Percentiles rank a stretch among this genome's conserved stretches.
phyloP scores from a whole-genome alignment of 2,888 invertebrate species.

The Chrysopilus asiliformis region DNA sequence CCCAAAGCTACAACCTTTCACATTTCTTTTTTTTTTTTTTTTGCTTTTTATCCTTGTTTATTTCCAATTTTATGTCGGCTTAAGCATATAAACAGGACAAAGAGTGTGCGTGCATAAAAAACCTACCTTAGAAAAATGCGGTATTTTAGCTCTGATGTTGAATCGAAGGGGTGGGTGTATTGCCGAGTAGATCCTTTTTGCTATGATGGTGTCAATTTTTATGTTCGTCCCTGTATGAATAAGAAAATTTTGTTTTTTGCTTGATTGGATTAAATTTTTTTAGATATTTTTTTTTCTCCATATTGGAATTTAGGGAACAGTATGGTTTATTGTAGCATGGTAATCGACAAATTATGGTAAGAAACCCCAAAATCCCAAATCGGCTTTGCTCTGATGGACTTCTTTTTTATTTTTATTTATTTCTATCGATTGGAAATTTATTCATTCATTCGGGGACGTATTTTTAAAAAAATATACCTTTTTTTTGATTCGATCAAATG shows the following conservation, averaged over 20 bases:
- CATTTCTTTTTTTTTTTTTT: conserved; percentile 1
- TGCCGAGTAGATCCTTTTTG: conserved; percentile 9
- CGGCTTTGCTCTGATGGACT: no score
- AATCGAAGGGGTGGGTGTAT: background rate
- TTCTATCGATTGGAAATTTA: no score
- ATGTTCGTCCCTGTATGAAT: conserved; percentile 20
- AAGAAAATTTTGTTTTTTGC: conserved; percentile 12
- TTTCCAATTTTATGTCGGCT: conserved; percentile 13
- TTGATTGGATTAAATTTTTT: background rate
- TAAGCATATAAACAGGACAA: conserved; percentile 11
- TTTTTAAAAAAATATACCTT: no score
- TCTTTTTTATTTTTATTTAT: no score
- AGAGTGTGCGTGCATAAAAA: conserved; percentile 1
- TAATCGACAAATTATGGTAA: no score
- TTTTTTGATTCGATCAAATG: no score
- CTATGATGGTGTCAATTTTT: conserved; percentile 20
- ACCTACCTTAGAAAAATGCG: no score
- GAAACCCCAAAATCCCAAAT: no score
- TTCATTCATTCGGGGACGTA: no score
- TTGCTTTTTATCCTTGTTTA: conserved; percentile 11
- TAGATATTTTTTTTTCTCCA: background rate
- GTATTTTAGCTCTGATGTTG: no score
- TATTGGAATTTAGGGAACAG: background rate
- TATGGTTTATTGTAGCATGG: no score
- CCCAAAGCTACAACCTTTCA: background rate